Evolutionary conservation across 2,113 vertebrate species (phyloP).

Genomic region (Aegotheles bennettii): DNA sequence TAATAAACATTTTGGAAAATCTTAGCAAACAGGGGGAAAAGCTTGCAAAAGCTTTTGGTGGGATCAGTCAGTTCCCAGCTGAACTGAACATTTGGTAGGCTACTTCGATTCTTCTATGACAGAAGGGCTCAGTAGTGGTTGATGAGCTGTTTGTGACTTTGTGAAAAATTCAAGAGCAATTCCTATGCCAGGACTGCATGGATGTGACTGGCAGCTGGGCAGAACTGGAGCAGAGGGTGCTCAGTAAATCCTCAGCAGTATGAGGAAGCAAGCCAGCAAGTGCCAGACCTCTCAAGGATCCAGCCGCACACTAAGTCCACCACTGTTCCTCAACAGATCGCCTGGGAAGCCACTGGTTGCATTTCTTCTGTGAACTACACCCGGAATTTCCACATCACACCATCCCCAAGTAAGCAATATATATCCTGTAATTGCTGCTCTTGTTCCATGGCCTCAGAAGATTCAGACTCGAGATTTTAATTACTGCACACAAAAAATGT

Average conservation of each 20-base stretch:
- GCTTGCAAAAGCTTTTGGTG: not conserved
- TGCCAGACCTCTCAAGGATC: rapidly evolving
- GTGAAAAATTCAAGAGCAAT: not conserved
- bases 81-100: not conserved
- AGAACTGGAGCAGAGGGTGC: not conserved
- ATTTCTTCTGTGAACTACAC: not conserved
- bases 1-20: not conserved
- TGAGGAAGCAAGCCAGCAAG: not conserved
- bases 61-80: not conserved
- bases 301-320: not conserved
- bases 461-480: not conserved
- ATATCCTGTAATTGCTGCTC: not conserved
- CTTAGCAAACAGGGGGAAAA: not conserved
- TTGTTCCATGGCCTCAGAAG: not conserved
- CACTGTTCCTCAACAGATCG: not conserved
- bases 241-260: not conserved
- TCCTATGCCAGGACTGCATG: not conserved
- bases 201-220: not conserved
- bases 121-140: not conserved
- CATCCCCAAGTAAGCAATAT: not conserved
- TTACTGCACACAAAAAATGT: not conserved
- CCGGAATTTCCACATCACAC: not conserved
- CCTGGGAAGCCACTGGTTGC: not conserved
- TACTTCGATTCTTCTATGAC: not conserved
- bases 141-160: not conserved